phyloP scores from a whole-genome alignment of 2,888 invertebrate genomes.

The Julus scandinavius region DNA sequence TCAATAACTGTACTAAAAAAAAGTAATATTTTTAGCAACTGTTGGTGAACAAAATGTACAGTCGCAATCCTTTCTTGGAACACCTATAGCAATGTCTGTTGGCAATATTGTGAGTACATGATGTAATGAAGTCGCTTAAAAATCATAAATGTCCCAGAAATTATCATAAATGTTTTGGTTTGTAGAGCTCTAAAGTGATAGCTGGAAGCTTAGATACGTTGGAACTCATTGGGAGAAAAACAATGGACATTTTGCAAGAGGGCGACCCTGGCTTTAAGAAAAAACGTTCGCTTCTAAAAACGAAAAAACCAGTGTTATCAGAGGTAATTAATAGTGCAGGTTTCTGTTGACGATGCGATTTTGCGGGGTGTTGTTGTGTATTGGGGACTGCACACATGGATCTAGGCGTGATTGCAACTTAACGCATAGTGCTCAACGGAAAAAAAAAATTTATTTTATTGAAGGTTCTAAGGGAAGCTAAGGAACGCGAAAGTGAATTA shows the following conservation, averaged over 20 bases:
- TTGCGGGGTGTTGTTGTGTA: too few species aligned
- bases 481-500: constrained; percentile 70
- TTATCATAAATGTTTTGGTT: constrained; percentile 49
- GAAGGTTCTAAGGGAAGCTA: constrained; percentile 75
- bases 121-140: background rate
- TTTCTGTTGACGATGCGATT: background rate
- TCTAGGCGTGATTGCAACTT: too few species aligned
- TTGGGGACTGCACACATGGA: too few species aligned
- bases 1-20: background rate
- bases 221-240: constrained; percentile 93
- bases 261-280: constrained; percentile 89
- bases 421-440: too few species aligned
- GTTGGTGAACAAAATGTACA: background rate
- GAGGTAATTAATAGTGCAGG: constrained; percentile 53
- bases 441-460: constrained; percentile 47
- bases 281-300: constrained; percentile 74
- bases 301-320: constrained; percentile 53
- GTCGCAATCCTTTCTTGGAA: constrained; percentile 20
- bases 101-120: constrained; percentile 72
- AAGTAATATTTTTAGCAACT: background rate
- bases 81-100: constrained; percentile 64
- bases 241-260: constrained; percentile 91
- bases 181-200: constrained; percentile 71
- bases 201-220: constrained; percentile 85
- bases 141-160: background rate